Conservation (phyloP, 1,140 invertebrate genomes). For the Drosophila pseudoananassae region DNA sequence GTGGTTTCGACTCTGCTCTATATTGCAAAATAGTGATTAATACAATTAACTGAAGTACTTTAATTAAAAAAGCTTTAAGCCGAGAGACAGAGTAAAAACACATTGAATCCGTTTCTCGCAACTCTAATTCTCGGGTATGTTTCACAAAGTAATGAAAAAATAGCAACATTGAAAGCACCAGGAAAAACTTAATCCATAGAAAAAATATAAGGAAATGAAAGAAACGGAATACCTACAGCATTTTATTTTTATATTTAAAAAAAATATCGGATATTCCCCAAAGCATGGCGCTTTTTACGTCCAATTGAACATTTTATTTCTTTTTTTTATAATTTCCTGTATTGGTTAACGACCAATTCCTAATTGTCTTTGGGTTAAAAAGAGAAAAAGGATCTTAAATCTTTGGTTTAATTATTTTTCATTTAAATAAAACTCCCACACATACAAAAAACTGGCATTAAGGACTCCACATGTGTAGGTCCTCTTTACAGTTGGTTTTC, state of each 20-base stretch:
- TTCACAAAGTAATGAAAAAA: conserved; percentile 65
- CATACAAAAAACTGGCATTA: conserved; percentile 18
- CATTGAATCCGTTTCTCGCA: conserved; percentile 55
- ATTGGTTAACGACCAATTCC: conserved; percentile 63
- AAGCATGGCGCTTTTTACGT: not conserved
- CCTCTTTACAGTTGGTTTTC: conserved; percentile 44
- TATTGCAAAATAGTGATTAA: conserved; percentile 60
- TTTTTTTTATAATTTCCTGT: conserved; percentile 2
- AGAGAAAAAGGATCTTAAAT: conserved; percentile 54
- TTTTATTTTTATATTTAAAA: not conserved
- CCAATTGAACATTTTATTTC: not conserved
- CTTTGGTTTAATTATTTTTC: conserved; percentile 75
- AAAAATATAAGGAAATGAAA: conserved; percentile 24
- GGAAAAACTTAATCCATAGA: conserved; percentile 31
- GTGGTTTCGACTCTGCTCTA: not conserved
- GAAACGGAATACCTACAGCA: not conserved
- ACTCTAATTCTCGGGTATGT: conserved; percentile 63
- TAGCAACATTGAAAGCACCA: conserved; percentile 60
- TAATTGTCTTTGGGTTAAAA: conserved; percentile 69
- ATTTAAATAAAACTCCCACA: conserved; percentile 72
- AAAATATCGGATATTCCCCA: not conserved
- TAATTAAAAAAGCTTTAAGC: conserved; percentile 68
- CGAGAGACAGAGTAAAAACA: conserved; percentile 22
- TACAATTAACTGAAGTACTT: conserved; percentile 72
- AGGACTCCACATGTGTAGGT: conserved; percentile 12